Evolutionary conservation across 2,888 invertebrate genomes (phyloP).

Genomic region (Osmoderma eremita): DNA sequence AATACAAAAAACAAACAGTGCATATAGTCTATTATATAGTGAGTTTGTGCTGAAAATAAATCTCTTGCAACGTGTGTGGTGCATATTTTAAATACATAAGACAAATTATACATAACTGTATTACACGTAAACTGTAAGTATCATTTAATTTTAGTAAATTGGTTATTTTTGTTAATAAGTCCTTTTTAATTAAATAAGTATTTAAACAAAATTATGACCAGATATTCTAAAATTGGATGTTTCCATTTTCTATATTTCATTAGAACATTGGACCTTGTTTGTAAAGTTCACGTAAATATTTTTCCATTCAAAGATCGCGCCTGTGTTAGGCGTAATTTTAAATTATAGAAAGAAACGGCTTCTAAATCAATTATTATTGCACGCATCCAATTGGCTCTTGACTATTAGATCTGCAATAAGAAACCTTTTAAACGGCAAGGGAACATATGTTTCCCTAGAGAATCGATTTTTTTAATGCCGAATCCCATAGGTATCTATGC

Average conservation of each 20-base stretch:
- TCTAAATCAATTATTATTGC: constrained; percentile 19
- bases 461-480: not conserved
- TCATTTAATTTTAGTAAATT: not conserved
- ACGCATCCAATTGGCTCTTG: not conserved
- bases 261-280: constrained; percentile 33
- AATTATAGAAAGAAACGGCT: not conserved
- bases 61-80: constrained; percentile 4
- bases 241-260: constrained; percentile 4
- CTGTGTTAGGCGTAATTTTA: not conserved
- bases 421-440: constrained; percentile 32
- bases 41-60: constrained; percentile 31
- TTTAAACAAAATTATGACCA: too few relatives aligned
- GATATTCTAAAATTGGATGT: not conserved
- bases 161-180: not conserved
- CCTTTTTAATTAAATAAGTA: not conserved
- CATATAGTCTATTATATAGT: constrained; percentile 5
- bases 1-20: constrained; percentile 18
- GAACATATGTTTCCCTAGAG: not conserved
- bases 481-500: not conserved
- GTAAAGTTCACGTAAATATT: constrained; percentile 25
- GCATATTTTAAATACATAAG: constrained; percentile 5
- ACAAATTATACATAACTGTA: not conserved
- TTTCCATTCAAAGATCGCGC: constrained; percentile 24
- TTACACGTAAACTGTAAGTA: constrained; percentile 5
- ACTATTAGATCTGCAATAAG: not conserved